These are phyloP conservation scores for Macrochelys suwanniensis DNA, from an alignment of 2,797 vertebrate species.

Conservation along the genomic window DNA sequence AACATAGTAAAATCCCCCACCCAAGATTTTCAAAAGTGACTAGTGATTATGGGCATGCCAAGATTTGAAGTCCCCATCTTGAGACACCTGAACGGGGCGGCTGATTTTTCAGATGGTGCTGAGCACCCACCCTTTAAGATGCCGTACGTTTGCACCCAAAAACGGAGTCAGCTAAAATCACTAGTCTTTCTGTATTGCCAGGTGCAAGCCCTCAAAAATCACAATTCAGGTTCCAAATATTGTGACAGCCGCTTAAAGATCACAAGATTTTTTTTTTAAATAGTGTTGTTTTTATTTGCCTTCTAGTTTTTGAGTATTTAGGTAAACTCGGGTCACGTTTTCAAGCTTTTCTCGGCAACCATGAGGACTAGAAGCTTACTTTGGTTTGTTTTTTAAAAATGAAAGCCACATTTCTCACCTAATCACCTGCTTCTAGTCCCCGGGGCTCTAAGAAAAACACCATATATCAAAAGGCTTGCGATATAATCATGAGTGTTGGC, in stretches of 20 bases:
- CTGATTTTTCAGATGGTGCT: not conserved
- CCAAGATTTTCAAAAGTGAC: not conserved
- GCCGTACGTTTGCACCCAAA: not conserved
- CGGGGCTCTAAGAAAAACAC: not conserved
- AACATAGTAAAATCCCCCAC: not conserved
- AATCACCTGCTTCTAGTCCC: not conserved
- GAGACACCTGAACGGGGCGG: not conserved
- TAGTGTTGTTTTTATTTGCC: not conserved
- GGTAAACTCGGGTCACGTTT: not conserved
- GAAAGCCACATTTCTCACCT: not conserved
- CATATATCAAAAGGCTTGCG: not conserved
- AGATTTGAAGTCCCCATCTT: not conserved
- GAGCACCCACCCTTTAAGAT: not conserved
- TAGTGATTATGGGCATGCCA: accelerated
- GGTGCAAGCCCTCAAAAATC: not conserved
- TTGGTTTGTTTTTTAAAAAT: conserved; percentile 3
- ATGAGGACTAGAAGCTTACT: not conserved
- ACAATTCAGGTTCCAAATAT: not conserved
- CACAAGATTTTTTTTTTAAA: not conserved
- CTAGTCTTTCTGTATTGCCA: not conserved
- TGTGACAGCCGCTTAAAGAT: not conserved
- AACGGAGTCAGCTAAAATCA: not conserved
- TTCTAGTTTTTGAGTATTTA: not conserved
- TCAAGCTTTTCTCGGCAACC: not conserved
- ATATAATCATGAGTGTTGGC: conserved; percentile 6